Conservation (phyloP, 2,888 invertebrate genomes). For the Onchidella celtica region DNA sequence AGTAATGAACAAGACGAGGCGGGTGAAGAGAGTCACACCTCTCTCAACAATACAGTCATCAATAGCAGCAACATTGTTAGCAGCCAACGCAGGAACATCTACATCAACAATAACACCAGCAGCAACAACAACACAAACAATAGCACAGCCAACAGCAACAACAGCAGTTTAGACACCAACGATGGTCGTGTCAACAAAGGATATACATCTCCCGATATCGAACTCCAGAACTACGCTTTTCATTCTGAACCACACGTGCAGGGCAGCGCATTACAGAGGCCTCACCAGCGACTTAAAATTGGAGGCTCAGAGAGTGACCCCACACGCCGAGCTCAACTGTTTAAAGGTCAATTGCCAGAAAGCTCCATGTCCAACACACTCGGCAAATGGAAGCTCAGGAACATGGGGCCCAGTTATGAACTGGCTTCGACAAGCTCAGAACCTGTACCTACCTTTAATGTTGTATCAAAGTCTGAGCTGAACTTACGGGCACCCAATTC, state of each 20-base stretch:
- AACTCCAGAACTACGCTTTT: conserved; percentile 69
- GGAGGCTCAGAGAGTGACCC: conserved; percentile 46
- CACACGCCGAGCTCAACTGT: conserved; percentile 34
- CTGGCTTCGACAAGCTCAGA: conserved; percentile 43
- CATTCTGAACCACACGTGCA: background rate
- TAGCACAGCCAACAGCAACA: conserved; percentile 1
- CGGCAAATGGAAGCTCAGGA: conserved; percentile 46
- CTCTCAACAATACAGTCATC: background rate
- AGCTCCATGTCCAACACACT: conserved; percentile 26
- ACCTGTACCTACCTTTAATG: conserved; percentile 39
- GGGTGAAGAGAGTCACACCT: background rate
- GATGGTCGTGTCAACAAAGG: conserved; percentile 74
- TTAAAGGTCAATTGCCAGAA: conserved; percentile 8
- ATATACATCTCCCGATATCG: conserved; percentile 77
- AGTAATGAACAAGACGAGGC: background rate
- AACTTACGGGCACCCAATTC: conserved; percentile 43
- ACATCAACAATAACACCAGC: conserved; percentile 50
- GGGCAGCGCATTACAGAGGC: conserved; percentile 4
- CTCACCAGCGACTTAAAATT: conserved; percentile 30
- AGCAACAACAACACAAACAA: conserved; percentile 23
- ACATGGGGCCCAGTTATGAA: conserved; percentile 50
- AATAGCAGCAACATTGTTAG: background rate
- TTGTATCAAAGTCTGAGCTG: conserved; percentile 48
- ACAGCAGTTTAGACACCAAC: conserved; percentile 48
- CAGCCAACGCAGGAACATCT: background rate